Conservation (phyloP, 2,888 invertebrate species). For the Rhorus exstirpatorius region DNA sequence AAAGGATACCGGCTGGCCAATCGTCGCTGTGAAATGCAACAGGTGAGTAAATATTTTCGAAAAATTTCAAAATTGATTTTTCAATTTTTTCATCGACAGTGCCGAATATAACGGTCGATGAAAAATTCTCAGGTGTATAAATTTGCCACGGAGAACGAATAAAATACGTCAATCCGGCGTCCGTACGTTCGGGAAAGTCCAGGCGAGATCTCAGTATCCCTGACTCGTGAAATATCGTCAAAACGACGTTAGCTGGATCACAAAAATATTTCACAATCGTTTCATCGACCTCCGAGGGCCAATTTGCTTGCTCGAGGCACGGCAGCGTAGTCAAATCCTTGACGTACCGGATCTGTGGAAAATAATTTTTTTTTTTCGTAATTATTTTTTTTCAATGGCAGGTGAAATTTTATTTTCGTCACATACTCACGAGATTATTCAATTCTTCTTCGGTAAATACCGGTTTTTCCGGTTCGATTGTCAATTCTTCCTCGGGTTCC, state of each 20-base stretch:
- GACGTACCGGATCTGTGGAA: constrained; percentile 85
- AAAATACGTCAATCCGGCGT: constrained; percentile 91
- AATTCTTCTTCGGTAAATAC: constrained; percentile 89
- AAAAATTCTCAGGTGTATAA: constrained; percentile 80
- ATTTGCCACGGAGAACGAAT: constrained; percentile 86
- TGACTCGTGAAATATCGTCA: constrained; percentile 89
- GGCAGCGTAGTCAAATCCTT: constrained; percentile 91
- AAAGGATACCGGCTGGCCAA: constrained; percentile 87
- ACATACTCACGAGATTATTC: constrained; percentile 86
- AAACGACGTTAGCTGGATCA: constrained; percentile 88
- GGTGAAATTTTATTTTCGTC: not conserved
- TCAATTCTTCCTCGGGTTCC: constrained; percentile 84
- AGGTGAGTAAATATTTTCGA: constrained; percentile 85
- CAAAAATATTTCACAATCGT: constrained; percentile 90
- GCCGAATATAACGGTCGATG: constrained; percentile 78
- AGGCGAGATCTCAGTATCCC: constrained; percentile 87
- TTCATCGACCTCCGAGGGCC: constrained; percentile 89
- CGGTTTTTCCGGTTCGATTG: constrained; percentile 87
- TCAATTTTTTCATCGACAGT: constrained; percentile 73
- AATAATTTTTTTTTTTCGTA: not conserved
- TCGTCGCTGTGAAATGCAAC: constrained; percentile 85
- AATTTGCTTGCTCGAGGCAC: constrained; percentile 91
- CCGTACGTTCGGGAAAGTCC: constrained; percentile 88
- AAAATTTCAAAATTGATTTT: constrained; percentile 76
- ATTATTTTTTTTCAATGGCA: not conserved